Evolutionary conservation across 2,888 invertebrate genomes (phyloP), one percentile per base, ranked within the genome.

Genomic region (Cancer borealis): DNA sequence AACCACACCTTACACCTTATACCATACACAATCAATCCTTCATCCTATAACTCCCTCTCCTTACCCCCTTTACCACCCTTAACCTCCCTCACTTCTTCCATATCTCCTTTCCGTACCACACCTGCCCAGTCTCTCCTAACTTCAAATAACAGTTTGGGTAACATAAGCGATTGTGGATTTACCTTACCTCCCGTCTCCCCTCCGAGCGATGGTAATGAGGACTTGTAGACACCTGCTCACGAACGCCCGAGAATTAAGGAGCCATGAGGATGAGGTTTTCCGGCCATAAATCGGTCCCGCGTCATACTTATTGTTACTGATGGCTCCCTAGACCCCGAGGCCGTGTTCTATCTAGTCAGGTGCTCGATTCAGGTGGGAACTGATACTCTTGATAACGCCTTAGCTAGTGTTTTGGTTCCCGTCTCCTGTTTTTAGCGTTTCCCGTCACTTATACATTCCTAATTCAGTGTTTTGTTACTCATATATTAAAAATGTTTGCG

Each of bases 221-320:
- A 92, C n/a, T 73, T 92, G 79, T 92, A 49, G 84, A 92, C 66
- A 92, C 73, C 92, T 79, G 79, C 84, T 92, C 92, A 92, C 79
- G 92, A 47, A 30, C 47, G 46, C 47, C 49, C 46, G 39, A 46
- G 66, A 92, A 92, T 92, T 47, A 92, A 84, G 92, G 92, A 84
- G 84, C 84, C 92, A 14, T 5, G 79, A 92, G 92, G 79, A 92
- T 84, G 84, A 92, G 92, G 73, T 84, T 84, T 92, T 49, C 73
- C 49, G n/a, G 84, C 46, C 49, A 92, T 92, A 92, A 92, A 92
- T 92, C 79, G 73, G 21, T 46, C 47, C 92, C 47, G n/a, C 84
- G 49, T 49, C 73, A n/a, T 47, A 39, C 73, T 92, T 79, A 92
- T 92, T 92, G 79, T 92, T 92, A 92, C 49, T 84, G 92, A 92